Evolutionary conservation across 2,888 invertebrate species (phyloP), one percentile per base, ranked within the genome.

Genomic region (Spilarctia lutea): DNA sequence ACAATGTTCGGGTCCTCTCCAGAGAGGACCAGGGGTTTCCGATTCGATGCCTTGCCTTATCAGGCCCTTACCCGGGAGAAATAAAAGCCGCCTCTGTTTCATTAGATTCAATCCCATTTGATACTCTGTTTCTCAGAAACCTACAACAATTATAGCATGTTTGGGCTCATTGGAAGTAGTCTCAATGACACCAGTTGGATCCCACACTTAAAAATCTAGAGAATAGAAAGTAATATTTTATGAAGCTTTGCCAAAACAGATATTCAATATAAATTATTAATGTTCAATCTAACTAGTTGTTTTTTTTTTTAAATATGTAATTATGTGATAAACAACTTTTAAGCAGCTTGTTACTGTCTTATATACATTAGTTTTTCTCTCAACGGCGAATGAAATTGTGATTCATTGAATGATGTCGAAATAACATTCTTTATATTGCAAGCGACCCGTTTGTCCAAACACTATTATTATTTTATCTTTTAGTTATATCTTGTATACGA

Each of bases 311-410:
- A 30, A 67, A 33, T 35, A 52, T 65, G 27, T 52, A 65, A 74
- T 70, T 69, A 70, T 30, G 65, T 74, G 30, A 70, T 74, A 66
- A 74, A 70, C 42, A 33, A 42, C 8, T 11, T n/a, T 33, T 18
- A 65, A 66, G 33, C 52, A 33, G 16, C 60, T 52, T 65, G 52
- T 73, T 35, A 42, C 68, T 70, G 33, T 74, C 66, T 42, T 13
- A 24, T 16, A 30, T 42, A 33, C 70, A 16, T 68, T 33, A 35
- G 52, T 2, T 60, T 56, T 52, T 20, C n/a, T 48, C 27, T n/a
- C 39, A 71, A 74, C 60, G 42, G 24, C 11, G 60, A 73, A 8
- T 42, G 63, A 68, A 68, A 68, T 60, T 73, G 56, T 73, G 16
- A 48, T 70, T 71, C 20, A 65, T 74, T 74, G 33, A 60, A 71